A percentile compares a stretch with the other conserved stretches of the same genome.
Evolutionary conservation across 1,140 invertebrate species (phyloP).

Genomic region (Globodera ellingtonae): DNA sequence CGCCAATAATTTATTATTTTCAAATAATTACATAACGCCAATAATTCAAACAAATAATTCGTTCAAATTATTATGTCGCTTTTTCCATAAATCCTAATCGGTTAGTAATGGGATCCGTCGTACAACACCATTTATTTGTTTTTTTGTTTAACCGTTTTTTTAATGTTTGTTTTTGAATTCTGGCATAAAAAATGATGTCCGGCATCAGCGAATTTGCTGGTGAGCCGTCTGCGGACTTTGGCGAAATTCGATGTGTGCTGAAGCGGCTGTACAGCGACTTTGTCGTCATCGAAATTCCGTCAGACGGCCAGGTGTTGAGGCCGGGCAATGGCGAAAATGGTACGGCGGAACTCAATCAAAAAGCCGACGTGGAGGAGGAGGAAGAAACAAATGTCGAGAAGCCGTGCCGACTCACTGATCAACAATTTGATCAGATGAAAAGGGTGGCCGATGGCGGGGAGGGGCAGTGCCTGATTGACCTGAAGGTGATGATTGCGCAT

Average conservation of each 20-base stretch:
- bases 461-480: conserved; percentile 7
- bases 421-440: conserved; percentile 2
- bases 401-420: conserved; percentile 1
- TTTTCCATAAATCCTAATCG: no score
- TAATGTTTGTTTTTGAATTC: not conserved
- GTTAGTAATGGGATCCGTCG: no score
- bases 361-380: not conserved
- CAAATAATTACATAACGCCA: no score
- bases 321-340: not conserved
- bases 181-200: not conserved
- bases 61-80: no score
- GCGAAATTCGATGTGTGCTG: conserved; percentile 22
- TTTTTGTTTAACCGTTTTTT: not conserved
- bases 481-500: not conserved
- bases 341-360: not conserved
- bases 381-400: not conserved
- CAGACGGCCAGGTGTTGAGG: conserved; percentile 8
- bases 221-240: not conserved
- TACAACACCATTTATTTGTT: no score
- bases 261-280: conserved; percentile 38
- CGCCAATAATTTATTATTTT: no score
- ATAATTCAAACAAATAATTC: no score
- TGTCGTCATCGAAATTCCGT: conserved; percentile 27
- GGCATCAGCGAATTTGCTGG: not conserved
- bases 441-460: not conserved